Conservation (phyloP, 2,797 vertebrate species). For the Acipenser ruthenus region DNA sequence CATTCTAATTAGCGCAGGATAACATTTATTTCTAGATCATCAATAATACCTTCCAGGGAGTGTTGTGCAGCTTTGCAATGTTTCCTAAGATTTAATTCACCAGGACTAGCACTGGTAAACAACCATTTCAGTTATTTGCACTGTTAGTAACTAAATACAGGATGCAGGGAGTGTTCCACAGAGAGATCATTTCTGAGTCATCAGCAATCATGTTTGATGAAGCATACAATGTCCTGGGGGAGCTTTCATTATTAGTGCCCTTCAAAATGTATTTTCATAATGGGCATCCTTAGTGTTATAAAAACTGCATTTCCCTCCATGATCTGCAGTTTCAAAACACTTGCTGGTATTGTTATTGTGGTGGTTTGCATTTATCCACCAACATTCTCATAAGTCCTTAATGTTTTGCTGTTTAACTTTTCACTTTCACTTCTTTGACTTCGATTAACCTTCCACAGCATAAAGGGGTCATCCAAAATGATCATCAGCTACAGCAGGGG, state of each 20-base stretch:
- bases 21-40: background rate
- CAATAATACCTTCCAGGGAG: background rate
- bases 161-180: background rate
- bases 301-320: background rate
- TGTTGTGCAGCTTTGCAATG: background rate
- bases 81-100: background rate
- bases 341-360: too few relatives aligned
- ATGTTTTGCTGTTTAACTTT: too few relatives aligned
- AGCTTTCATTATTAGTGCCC: background rate
- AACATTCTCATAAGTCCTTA: too few relatives aligned
- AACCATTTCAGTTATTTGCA: slow-evolving; percentile 2
- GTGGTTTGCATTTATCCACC: too few relatives aligned
- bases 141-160: slow-evolving; percentile 1
- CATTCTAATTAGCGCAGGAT: too few relatives aligned
- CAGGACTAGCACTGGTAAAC: background rate
- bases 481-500: too few relatives aligned
- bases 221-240: background rate
- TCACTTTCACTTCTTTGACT: too few relatives aligned
- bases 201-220: background rate
- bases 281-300: background rate
- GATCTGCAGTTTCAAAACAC: too few relatives aligned
- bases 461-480: too few relatives aligned
- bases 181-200: background rate
- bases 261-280: slow-evolving; percentile 1
- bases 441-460: too few relatives aligned